These are phyloP conservation scores for Steinernema feltiae DNA, from an alignment of 1,140 invertebrate genomes.

Conservation along the genomic window DNA sequence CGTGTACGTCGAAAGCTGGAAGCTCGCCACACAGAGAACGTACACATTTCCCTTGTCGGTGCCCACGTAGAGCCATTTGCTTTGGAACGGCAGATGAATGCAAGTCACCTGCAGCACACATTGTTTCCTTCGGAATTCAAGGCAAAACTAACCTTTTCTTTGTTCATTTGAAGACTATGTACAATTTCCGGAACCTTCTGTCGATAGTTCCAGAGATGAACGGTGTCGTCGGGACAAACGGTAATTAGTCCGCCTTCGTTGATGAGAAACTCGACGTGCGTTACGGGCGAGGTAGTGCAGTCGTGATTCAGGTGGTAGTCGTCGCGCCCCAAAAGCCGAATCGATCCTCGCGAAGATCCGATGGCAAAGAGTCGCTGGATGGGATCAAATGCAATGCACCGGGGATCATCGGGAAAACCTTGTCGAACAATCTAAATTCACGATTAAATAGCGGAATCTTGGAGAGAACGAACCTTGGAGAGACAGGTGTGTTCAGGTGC, in stretches of 20 bases:
- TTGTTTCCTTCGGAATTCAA: not conserved
- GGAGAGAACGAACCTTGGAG: constrained; percentile 31
- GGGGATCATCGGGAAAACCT: constrained; percentile 95
- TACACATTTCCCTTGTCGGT: constrained; percentile 96
- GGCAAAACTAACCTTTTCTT: constrained; percentile 71
- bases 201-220: constrained; percentile 94
- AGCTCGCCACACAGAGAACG: constrained; percentile 90
- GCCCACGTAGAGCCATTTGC: constrained; percentile 96
- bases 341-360: constrained; percentile 86
- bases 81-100: constrained; percentile 85
- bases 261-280: constrained; percentile 83
- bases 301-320: constrained; percentile 81
- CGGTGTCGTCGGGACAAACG: constrained; percentile 82
- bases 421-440: constrained; percentile 63
- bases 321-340: constrained; percentile 87
- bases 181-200: constrained; percentile 89
- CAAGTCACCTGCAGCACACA: constrained; percentile 67
- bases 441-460: constrained; percentile 6
- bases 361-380: constrained; percentile 91
- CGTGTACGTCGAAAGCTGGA: constrained; percentile 89
- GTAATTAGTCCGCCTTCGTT: constrained; percentile 93
- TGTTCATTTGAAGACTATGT: constrained; percentile 89
- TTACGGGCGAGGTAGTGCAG: constrained; percentile 63
- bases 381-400: constrained; percentile 91
- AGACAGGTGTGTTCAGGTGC: constrained; percentile 40